These are phyloP conservation scores for Limonius californicus DNA, from an alignment of 1,140 invertebrate species.

Conservation along the genomic window DNA sequence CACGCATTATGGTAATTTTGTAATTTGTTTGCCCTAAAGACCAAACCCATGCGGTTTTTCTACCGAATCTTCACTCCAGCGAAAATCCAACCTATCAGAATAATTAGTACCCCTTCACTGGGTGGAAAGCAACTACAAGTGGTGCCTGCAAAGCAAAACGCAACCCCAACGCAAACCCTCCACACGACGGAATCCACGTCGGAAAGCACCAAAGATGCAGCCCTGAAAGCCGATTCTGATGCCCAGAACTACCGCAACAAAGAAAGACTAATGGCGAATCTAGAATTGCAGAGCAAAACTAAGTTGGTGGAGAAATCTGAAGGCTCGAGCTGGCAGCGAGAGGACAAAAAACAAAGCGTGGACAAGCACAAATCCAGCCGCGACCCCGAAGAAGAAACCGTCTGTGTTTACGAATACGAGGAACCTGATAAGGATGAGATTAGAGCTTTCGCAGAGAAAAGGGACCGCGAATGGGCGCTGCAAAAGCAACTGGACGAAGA, in stretches of 20 bases:
- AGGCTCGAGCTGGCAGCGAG: not conserved
- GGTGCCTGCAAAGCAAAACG: slow-evolving; percentile 34
- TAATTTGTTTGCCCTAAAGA: too few species aligned
- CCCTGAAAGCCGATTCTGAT: slow-evolving; percentile 23
- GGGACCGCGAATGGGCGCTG: slow-evolving; percentile 44
- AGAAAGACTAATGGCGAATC: slow-evolving; percentile 38
- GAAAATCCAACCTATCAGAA: slow-evolving; percentile 44
- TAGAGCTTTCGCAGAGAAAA: slow-evolving; percentile 42
- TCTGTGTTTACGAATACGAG: slow-evolving; percentile 43
- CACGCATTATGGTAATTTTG: too few species aligned
- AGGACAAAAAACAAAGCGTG: slow-evolving; percentile 7
- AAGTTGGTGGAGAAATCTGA: slow-evolving; percentile 22
- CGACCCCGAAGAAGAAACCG: not conserved
- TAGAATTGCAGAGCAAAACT: slow-evolving; percentile 40
- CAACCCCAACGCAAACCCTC: not conserved
- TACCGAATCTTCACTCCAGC: slow-evolving; percentile 52
- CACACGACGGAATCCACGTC: slow-evolving; percentile 11
- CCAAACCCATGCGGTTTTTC: slow-evolving; percentile 60
- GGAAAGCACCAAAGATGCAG: slow-evolving; percentile 16
- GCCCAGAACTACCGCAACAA: slow-evolving; percentile 31
- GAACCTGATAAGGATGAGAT: slow-evolving; percentile 45
- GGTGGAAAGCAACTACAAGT: slow-evolving; percentile 43
- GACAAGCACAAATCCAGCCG: not conserved
- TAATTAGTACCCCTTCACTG: slow-evolving; percentile 38
- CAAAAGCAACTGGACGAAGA: slow-evolving; percentile 41